Base-by-base conservation (phyloP, 1,140 invertebrate genomes). In the Drosophila tani region DNA sequence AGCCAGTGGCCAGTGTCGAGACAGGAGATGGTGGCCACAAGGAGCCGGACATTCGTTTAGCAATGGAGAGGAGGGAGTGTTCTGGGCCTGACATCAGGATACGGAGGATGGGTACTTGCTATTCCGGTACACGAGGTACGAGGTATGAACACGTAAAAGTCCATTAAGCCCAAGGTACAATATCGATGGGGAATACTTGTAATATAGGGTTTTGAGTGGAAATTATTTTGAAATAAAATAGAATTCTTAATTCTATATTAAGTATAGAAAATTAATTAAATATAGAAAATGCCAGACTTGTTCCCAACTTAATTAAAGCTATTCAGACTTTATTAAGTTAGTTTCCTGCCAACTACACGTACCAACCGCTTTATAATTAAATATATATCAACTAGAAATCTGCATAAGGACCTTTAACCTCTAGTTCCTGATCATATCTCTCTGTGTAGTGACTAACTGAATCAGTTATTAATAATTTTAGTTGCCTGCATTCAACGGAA, bases 391-490 rank as follows among this genome's bases (percentile, higher is more conserved):
- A 29, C 27, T 29, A 29, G 6, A 29, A 29, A 29, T 6, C 27
- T 29, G 5, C 1, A 29, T 6, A 29, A 7, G 29, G 6, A 35
- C 6, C 14, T 14, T 19, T 17, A 4, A 17, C n/a, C 2, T 35
- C 4, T 12, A 8, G 1, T 1, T 15, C 14, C 2, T 14, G 0
- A 21, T 55, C 1, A 55, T 55, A 38, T 56, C 35, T 56, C 19
- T 21, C 53, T 40, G 53, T 55, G 53, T n/a, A 15, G 19, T 19
- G 38, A 35, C 35, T 21, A 55, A 55, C 53, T 40, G 32, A 40
- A 56, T 40, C 53, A 40, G 35, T 56, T 38, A n/a, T 63, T 63
- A 63, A 62, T 62, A n/a, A 53, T 63, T 63, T 53, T 17, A 53
- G 46, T 24, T 63, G 47, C 32, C 27, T 17, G 32, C 47, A 53